Conservation (phyloP, 2,888 invertebrate species). For the Ornithoptera alexandrae region DNA sequence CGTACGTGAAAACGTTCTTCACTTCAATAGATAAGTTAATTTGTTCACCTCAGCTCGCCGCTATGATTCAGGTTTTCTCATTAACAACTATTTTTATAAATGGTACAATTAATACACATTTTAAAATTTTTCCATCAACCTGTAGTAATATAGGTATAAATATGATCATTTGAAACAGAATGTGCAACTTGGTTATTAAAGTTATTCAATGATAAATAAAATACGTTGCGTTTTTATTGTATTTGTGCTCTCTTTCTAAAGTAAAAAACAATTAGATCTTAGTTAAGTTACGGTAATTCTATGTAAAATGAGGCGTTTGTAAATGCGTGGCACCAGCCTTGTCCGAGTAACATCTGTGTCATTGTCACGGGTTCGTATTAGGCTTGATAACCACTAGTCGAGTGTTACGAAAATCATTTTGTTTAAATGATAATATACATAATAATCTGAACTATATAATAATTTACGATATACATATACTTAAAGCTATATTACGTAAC, state of each 20-base stretch:
- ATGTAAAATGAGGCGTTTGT: neutral
- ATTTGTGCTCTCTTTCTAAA: too few species aligned
- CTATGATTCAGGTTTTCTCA: neutral
- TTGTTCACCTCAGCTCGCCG: too few species aligned
- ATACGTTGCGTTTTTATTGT: neutral
- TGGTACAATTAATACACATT: neutral
- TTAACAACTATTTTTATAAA: neutral
- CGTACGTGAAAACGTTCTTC: too few species aligned
- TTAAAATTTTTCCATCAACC: neutral
- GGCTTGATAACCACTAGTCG: constrained; percentile 33
- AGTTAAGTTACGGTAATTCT: neutral
- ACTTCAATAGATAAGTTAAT: too few species aligned
- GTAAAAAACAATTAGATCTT: neutral
- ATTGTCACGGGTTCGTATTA: constrained; percentile 15
- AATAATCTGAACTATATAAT: neutral
- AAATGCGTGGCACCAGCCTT: constrained; percentile 15
- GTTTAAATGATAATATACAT: constrained; percentile 43
- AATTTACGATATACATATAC: neutral
- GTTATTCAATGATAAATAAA: too few species aligned
- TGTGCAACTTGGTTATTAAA: too few species aligned
- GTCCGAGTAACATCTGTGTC: constrained; percentile 17
- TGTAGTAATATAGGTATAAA: too few species aligned
- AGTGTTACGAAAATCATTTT: constrained; percentile 44
- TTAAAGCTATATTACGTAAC: neutral
- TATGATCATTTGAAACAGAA: too few species aligned